Conservation (phyloP, 1,140 invertebrate species). For the Oryctes rhinoceros region DNA sequence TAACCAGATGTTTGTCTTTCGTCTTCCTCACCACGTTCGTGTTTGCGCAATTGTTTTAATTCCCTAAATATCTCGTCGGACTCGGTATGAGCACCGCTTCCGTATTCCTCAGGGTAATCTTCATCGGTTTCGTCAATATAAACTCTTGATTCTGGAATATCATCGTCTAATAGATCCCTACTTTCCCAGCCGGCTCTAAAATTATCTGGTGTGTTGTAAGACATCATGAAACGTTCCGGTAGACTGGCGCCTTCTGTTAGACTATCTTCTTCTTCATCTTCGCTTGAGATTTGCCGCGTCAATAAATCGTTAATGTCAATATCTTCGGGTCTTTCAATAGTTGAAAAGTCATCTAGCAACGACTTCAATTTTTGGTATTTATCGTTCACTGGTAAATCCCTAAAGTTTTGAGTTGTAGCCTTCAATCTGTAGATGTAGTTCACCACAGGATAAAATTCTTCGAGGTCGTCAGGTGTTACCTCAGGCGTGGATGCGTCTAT, state of each 20-base stretch:
- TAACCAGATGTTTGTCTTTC: not conserved
- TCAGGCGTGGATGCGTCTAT: constrained; percentile 7
- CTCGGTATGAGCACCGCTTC: constrained; percentile 51
- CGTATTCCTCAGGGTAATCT: constrained; percentile 55
- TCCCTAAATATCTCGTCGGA: constrained; percentile 48
- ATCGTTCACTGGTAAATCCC: not conserved
- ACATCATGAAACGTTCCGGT: constrained; percentile 55
- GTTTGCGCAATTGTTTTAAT: constrained; percentile 44
- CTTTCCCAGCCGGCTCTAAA: constrained; percentile 64
- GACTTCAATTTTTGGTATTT: constrained; percentile 14
- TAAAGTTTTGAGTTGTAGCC: not conserved
- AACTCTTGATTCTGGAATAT: constrained; percentile 64
- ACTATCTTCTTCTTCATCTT: constrained; percentile 42
- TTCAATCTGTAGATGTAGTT: constrained; percentile 44
- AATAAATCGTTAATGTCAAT: constrained; percentile 47
- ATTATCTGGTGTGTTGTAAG: constrained; percentile 64
- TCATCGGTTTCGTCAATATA: constrained; percentile 63
- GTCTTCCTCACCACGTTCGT: not conserved
- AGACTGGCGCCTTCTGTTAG: constrained; percentile 24
- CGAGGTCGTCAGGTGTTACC: constrained; percentile 35
- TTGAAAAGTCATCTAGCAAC: constrained; percentile 23
- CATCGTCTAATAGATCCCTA: constrained; percentile 54
- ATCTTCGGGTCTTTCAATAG: constrained; percentile 40
- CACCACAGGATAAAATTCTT: constrained; percentile 44
- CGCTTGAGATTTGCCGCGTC: constrained; percentile 47